These are phyloP conservation scores for Alces alces DNA, from an alignment of 2,113 vertebrate species.

Conservation along the genomic window DNA sequence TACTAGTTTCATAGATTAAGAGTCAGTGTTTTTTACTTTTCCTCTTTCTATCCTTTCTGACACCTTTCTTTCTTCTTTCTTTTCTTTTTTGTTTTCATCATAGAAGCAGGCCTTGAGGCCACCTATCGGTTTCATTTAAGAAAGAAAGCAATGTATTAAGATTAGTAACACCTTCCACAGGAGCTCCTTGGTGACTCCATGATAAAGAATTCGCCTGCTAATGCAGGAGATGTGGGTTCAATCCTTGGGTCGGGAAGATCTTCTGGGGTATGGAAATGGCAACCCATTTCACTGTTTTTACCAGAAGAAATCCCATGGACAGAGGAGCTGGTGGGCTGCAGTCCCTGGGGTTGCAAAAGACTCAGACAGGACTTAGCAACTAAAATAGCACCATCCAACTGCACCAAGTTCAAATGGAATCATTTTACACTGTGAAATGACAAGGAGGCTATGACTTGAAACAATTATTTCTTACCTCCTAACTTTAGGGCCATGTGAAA, in stretches of 20 bases:
- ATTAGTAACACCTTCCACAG: background rate
- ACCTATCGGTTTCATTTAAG: background rate
- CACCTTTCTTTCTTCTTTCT: background rate
- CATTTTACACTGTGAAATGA: background rate
- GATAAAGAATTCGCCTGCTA: background rate
- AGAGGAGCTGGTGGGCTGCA: background rate
- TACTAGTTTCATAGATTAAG: background rate
- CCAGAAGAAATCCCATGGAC: background rate
- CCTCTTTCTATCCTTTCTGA: background rate
- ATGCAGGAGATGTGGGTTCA: background rate
- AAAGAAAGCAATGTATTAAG: background rate
- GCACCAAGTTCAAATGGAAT: background rate
- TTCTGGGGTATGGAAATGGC: background rate
- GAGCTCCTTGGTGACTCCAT: background rate
- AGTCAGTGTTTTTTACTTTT: background rate
- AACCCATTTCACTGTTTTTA: background rate
- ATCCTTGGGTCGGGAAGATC: accelerated
- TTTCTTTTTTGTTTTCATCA: background rate
- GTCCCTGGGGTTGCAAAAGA: background rate
- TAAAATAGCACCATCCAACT: accelerated
- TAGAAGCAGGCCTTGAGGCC: background rate
- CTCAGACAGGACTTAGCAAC: background rate
- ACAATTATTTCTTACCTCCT: background rate
- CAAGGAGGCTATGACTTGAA: background rate
- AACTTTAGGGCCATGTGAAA: too few relatives aligned